Conservation (phyloP, 2,797 vertebrate species). For the Cyprinodon diabolis region DNA sequence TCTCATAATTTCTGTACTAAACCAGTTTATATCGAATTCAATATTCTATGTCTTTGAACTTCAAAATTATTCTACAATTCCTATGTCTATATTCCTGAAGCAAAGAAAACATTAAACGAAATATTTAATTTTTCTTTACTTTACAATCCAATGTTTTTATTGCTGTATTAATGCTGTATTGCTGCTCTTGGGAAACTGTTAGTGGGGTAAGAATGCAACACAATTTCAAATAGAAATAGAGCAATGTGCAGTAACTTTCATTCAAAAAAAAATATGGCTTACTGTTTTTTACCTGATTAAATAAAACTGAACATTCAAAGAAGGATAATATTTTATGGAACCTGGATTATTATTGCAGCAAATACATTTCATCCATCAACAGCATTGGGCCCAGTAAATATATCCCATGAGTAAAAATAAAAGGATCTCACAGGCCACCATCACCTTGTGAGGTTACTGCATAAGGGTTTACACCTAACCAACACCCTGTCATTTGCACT, state of each 20-base stretch:
- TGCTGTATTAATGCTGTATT: background rate
- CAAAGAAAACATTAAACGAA: background rate
- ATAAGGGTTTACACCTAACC: slow-evolving; percentile 2
- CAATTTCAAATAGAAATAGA: background rate
- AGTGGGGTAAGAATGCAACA: background rate
- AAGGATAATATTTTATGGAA: too few species aligned
- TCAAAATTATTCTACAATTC: background rate
- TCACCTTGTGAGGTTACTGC: background rate
- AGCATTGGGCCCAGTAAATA: background rate
- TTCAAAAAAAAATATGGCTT: too few species aligned
- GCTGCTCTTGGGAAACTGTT: background rate
- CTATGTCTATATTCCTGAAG: background rate
- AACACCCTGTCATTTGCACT: slow-evolving; percentile 10
- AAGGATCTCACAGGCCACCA: background rate
- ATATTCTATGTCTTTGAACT: too few species aligned
- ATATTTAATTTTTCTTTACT: background rate
- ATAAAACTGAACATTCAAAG: too few species aligned
- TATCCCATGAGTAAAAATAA: background rate
- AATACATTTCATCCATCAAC: background rate
- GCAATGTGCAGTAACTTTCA: background rate
- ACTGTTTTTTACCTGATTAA: too few species aligned
- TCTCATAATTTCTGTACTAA: background rate
- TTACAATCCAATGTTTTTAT: background rate
- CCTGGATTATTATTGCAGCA: background rate
- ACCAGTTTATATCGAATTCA: background rate